Evolutionary conservation across 2,113 vertebrate genomes (phyloP).

Genomic region (Gavialis gangeticus): DNA sequence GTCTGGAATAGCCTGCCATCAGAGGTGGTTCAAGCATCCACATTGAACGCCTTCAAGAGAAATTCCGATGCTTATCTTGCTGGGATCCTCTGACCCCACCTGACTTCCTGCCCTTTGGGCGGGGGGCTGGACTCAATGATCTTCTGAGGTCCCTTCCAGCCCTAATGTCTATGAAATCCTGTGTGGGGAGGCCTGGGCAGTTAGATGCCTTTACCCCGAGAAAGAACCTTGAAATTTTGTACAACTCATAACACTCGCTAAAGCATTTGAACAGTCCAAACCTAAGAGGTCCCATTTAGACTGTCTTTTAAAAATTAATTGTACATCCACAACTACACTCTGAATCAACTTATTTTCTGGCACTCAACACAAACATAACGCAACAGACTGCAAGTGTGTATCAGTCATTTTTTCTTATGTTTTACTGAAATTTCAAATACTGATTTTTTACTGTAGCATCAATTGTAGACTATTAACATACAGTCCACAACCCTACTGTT

Average conservation of each 20-base stretch:
- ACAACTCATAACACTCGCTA: neutral
- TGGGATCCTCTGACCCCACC: too few species aligned
- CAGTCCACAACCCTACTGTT: neutral
- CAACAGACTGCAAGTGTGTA: neutral
- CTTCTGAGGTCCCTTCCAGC: too few species aligned
- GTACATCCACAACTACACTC: neutral
- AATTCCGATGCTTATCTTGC: too few species aligned
- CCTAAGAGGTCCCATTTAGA: neutral
- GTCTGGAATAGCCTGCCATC: too few species aligned
- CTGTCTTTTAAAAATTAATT: neutral
- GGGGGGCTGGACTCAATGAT: too few species aligned
- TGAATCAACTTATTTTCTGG: neutral
- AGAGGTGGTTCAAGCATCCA: too few species aligned
- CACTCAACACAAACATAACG: neutral
- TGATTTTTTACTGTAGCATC: neutral
- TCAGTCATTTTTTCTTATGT: neutral
- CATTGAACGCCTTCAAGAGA: too few species aligned
- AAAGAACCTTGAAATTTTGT: neutral
- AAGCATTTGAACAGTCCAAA: neutral
- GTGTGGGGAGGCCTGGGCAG: too few species aligned
- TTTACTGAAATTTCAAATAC: neutral
- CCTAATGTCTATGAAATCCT: too few species aligned
- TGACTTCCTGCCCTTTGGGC: too few species aligned
- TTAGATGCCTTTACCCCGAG: too few species aligned
- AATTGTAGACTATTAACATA: neutral